Evolutionary conservation across 2,888 invertebrate species (phyloP), one percentile per base, ranked within the genome.

Genomic region (Noctua fimbriata): DNA sequence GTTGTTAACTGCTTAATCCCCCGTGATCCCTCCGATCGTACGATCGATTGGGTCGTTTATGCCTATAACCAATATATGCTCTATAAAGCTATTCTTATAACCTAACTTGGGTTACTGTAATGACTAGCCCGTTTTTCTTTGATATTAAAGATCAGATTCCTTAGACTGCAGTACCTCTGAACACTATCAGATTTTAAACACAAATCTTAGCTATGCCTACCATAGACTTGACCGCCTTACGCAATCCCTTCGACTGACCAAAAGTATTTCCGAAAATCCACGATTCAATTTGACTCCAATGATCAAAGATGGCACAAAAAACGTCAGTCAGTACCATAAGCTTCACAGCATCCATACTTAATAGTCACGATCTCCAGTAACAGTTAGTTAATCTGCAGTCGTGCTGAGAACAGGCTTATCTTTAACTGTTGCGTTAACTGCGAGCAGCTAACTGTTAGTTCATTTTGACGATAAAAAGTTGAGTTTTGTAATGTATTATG

Each of bases 381-480:
- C 85, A 63, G 86, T 86, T 79, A 77, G 28, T 58, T 73, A 21
- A 86, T 85, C 85, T 67, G 41, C 58, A 55, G 36, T 88, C 88
- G 88, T 88, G 89, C 75, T 88, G 86, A 78, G 87, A 88, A 87
- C 82, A 1, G 65, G 63, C 76, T 82, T 76, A 82, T 82, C 60
- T 52, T 16, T 28, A 76, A 72, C 52, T 60, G 69, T 88, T 87
- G 79, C 85, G 89, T 79, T 87, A 82, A 72, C 63, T 82, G 66
- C 65, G 73, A 28, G 10, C 2, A 18, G 58, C 58, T 47, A 44
- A 81, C 80, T 55, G 69, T 81, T 58, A 65, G 69, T 79, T 81
- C 58, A 69, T 74, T 58, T 73, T 79, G 32, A 24, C 16, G 47
- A 82, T 69, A 81, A 78, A 79, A 76, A 63, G 2, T 47, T 9